phyloP scores from a whole-genome alignment of 2,888 invertebrate genomes.

The Eueremaeus valkanovi region DNA sequence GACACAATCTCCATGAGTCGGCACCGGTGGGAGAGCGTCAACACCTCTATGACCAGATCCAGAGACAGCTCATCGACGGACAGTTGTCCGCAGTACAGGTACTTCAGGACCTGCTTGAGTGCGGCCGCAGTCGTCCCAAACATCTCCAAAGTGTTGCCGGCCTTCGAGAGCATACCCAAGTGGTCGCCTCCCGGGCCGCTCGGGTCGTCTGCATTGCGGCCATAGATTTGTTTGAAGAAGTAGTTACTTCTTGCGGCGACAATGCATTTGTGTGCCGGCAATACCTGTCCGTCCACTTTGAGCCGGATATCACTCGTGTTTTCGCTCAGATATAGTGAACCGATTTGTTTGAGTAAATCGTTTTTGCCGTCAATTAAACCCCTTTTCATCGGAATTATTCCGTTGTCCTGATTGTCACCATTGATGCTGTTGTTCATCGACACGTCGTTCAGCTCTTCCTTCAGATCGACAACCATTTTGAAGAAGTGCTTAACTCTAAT shows the following conservation, averaged over 20 bases:
- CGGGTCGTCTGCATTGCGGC: not conserved
- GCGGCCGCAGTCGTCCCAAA: not conserved
- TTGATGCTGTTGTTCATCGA: not conserved
- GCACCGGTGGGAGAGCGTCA: slow-evolving; percentile 6
- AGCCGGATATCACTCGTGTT: slow-evolving; percentile 13
- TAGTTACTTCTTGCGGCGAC: not conserved
- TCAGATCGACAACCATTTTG: not conserved
- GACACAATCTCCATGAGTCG: not conserved
- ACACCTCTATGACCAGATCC: not conserved
- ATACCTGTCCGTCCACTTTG: not conserved
- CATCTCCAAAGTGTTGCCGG: not conserved
- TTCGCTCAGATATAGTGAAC: not conserved
- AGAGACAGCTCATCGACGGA: not conserved
- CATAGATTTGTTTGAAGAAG: slow-evolving; percentile 4
- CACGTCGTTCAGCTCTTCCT: not conserved
- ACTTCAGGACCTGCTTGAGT: not conserved
- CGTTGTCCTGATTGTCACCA: slow-evolving; percentile 16
- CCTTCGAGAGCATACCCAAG: not conserved
- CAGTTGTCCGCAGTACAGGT: slow-evolving; percentile 13
- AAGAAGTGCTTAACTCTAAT: too few species aligned
- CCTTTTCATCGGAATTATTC: not conserved
- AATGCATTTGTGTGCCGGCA: slow-evolving; percentile 25
- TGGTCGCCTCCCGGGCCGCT: not conserved
- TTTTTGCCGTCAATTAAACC: slow-evolving; percentile 22
- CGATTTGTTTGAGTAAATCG: slow-evolving; percentile 21